phyloP scores from a whole-genome alignment of 1,140 invertebrate species.

The Mylabris phalerata region DNA sequence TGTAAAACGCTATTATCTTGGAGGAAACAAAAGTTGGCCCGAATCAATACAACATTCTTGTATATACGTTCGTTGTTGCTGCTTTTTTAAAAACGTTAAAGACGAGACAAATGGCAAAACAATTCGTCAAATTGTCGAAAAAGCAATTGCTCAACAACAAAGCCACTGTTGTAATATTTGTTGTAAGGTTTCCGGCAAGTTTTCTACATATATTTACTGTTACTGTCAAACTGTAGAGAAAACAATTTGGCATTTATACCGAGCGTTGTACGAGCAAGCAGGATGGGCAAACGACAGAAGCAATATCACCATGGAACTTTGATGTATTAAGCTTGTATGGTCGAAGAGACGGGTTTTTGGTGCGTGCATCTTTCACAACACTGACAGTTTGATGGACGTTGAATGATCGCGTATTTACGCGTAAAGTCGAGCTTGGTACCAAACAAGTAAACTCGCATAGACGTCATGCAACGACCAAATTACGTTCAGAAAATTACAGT shows the following conservation, averaged over 20 bases:
- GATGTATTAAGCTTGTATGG: slow-evolving; percentile 27
- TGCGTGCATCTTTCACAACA: slow-evolving; percentile 26
- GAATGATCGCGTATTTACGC: slow-evolving; percentile 34
- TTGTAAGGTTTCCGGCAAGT: too few relatives aligned
- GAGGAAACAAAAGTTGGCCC: slow-evolving; percentile 20
- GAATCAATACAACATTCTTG: background rate
- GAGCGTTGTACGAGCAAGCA: too few relatives aligned
- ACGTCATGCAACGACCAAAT: slow-evolving; percentile 15
- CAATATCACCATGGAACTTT: slow-evolving; percentile 24
- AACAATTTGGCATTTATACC: slow-evolving; percentile 27
- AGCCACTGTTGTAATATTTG: background rate
- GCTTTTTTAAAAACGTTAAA: too few relatives aligned
- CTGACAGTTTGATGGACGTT: slow-evolving; percentile 33
- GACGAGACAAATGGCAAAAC: too few relatives aligned
- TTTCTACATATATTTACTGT: background rate
- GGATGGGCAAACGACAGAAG: slow-evolving; percentile 9
- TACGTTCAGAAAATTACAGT: slow-evolving; percentile 10
- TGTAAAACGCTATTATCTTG: slow-evolving; percentile 19
- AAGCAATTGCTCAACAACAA: background rate
- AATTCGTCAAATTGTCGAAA: too few relatives aligned
- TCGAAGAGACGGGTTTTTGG: slow-evolving; percentile 20
- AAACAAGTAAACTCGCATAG: slow-evolving; percentile 1
- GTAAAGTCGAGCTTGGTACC: slow-evolving; percentile 22
- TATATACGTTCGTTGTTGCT: too few relatives aligned
- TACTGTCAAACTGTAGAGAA: slow-evolving; percentile 26